Evolutionary conservation across 2,797 vertebrate species (phyloP), one percentile per base, ranked within the genome.

Genomic region (Jordanella pulchra): DNA sequence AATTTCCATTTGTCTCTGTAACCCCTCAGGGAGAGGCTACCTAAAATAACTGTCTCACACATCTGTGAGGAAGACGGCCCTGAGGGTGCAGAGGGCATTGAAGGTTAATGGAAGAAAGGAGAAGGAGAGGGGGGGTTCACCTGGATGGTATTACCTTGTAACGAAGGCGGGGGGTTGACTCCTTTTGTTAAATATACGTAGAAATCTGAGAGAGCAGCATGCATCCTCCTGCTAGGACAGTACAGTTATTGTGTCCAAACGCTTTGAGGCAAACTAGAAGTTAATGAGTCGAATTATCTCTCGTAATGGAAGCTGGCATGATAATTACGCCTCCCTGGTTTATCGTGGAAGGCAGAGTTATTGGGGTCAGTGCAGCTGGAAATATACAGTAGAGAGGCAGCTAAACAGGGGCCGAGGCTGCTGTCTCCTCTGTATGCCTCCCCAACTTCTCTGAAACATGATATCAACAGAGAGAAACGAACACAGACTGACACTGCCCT

Each of bases 21-120:
- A 60, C 75, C 5, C 89, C 56, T n/a, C 2, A 0, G 83, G 89
- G 79, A 12, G 67, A 9, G 6, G 50, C 80, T 56, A 42, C 78
- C 47, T 78, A 81, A 78, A 74, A 67, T 74, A 75, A 83, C 63
- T 76, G 85, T 77, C 56, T 76, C 79, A 64, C 77, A 84, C 75
- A 83, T 68, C 83, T 89, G 85, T 70, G 79, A 82, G 75, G 72
- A 71, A 65, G 79, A 79, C 65, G 0, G 60, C 75, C 87, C 84
- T 25, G 2, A 72, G 84, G 89, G 73, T 39, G n/a, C 2, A 1
- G 72, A 68, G 86, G 83, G 71, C 74, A 80, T 3, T 0, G 61
- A 67, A 84, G 89, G 90, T 90, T 89, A 90, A 91, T 87, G 89
- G 77, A 84, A 76, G 61, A 76, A 66, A 54, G 71, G 75, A 75